Conservation (phyloP, 2,888 invertebrate species). For the Hedya salicella region DNA sequence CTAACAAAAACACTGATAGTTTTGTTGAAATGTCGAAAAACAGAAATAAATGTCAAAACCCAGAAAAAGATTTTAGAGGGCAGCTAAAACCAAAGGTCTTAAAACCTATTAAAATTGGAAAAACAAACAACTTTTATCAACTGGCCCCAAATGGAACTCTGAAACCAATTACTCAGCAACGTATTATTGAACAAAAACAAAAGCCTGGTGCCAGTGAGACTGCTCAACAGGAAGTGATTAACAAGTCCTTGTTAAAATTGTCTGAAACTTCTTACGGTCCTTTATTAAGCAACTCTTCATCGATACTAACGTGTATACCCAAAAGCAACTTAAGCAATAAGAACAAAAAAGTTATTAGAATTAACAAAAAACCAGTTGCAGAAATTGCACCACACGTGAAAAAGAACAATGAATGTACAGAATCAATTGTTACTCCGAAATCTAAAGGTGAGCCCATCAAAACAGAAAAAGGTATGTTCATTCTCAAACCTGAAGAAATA, state of each 20-base stretch:
- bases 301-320: slow-evolving; percentile 8
- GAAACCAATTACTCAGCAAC: slow-evolving; percentile 47
- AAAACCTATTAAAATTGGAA: slow-evolving; percentile 74
- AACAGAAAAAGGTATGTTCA: slow-evolving; percentile 62
- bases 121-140: slow-evolving; percentile 68
- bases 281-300: slow-evolving; percentile 20
- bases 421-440: slow-evolving; percentile 37
- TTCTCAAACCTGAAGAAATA: slow-evolving; percentile 79
- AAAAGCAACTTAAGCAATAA: background rate
- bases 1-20: background rate
- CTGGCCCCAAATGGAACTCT: slow-evolving; percentile 56
- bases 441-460: slow-evolving; percentile 46
- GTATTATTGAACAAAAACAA: slow-evolving; percentile 34
- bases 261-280: background rate
- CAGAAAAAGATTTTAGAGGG: background rate
- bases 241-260: slow-evolving; percentile 7
- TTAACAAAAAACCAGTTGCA: slow-evolving; percentile 52
- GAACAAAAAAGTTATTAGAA: slow-evolving; percentile 10
- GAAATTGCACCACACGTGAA: slow-evolving; percentile 65
- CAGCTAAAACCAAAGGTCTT: slow-evolving; percentile 50
- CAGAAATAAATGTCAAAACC: background rate
- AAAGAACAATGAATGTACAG: slow-evolving; percentile 54
- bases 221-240: slow-evolving; percentile 19
- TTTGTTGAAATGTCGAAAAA: background rate
- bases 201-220: slow-evolving; percentile 35